Base-by-base conservation (phyloP, 2,113 vertebrate genomes). In the Motacilla alba region DNA sequence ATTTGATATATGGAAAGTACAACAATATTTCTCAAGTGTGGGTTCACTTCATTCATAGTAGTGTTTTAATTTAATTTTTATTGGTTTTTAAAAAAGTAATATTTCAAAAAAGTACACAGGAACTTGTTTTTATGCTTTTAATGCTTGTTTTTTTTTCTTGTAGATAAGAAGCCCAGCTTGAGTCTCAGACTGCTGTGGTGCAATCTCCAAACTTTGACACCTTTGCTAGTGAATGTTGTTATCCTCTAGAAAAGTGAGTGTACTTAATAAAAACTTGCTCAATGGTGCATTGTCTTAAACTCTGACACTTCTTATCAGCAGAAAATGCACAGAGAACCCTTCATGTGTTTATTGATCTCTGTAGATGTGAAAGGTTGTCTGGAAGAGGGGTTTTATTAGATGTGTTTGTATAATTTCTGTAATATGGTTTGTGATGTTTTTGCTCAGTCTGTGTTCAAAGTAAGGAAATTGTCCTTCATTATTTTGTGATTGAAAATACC, bases 221-320 rank as follows among this genome's bases (percentile, higher is more conserved):
- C 24, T 69, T 83, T 87, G 22, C 44, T 63, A 3, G 31, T 96
- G 95, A 74, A 94, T 93, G 87, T 63, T 72, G 3, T 6, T 80
- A 20, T 26, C 55, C 30, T 77, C 44, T 58, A 68, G 62, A 84
- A 89, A 96, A 92, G 94, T 97, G 83, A 95, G 95, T 96, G 68
- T 72, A 10, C 43, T 64, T 79, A 4, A 69, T 50, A 47, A 80
- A 37, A 37, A 5, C 15, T 44, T 77, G 8, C 5, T 17, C 4
- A 8, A 27, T 44, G 35, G 15, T 88, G 27, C 17, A 2, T 73
- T 87, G 26, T 39, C 33, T 64, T 68, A 31, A 81, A 37, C 33
- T 39, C 30, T 13, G 44, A 24, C 7, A 5, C 9, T 67, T 72
- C 41, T 53, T 62, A 21, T 53, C 21, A 66, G 59, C 23, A 82